Conservation (phyloP, 1,140 invertebrate genomes). For the Ceratosolen fusciceps region DNA sequence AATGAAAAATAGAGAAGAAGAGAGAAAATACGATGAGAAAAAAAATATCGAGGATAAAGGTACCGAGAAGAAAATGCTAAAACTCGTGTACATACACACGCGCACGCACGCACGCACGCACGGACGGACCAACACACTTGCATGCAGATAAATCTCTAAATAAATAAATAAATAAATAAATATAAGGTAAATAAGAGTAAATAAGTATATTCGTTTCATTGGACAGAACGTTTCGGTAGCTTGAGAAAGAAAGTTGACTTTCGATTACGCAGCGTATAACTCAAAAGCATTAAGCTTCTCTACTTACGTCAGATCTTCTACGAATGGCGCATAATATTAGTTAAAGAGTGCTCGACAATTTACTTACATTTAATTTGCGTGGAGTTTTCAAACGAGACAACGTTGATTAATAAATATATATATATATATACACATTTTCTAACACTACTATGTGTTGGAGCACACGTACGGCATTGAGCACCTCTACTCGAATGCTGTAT, state of each 20-base stretch:
- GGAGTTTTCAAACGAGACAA: background rate
- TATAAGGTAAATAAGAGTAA: too few relatives aligned
- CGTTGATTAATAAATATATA: background rate
- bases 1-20: background rate
- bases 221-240: background rate
- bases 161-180: too few relatives aligned
- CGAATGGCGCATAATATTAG: background rate
- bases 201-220: background rate
- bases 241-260: background rate
- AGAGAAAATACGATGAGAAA: background rate
- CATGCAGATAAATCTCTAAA: too few relatives aligned
- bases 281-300: background rate
- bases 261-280: constrained; percentile 8
- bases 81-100: too few relatives aligned
- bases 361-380: background rate
- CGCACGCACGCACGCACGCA: too few relatives aligned
- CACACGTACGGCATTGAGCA: too few relatives aligned
- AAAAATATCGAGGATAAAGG: background rate
- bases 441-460: too few relatives aligned
- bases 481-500: too few relatives aligned
- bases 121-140: too few relatives aligned
- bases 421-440: too few relatives aligned
- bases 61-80: background rate
- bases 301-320: constrained; percentile 2
- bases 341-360: background rate